Evolutionary conservation across 1,140 invertebrate genomes (phyloP).

Genomic region (Tachypleus tridentatus): DNA sequence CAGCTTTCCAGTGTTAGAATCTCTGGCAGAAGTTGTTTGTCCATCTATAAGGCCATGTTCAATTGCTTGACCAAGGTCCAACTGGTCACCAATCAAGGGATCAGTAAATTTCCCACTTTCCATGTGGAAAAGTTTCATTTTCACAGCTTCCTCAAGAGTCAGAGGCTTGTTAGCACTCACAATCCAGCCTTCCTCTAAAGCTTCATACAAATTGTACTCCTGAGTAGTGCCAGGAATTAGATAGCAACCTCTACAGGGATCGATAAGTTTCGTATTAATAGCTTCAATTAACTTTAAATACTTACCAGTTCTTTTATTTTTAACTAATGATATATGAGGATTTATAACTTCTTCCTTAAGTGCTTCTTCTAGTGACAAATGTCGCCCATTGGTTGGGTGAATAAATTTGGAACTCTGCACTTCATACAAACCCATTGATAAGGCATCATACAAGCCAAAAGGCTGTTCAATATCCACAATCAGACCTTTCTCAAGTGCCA

Average conservation of each 20-base stretch:
- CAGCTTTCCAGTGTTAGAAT: slow-evolving; percentile 55
- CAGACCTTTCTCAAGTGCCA: slow-evolving; percentile 58
- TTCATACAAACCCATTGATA: slow-evolving; percentile 70
- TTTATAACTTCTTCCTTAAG: slow-evolving; percentile 47
- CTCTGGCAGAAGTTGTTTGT: slow-evolving; percentile 59
- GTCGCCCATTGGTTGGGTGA: slow-evolving; percentile 64
- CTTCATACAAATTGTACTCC: slow-evolving; percentile 47
- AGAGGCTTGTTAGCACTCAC: slow-evolving; percentile 55
- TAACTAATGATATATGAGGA: slow-evolving; percentile 9
- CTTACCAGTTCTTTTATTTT: slow-evolving; percentile 36
- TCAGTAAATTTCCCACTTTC: slow-evolving; percentile 67
- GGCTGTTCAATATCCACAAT: slow-evolving; percentile 69
- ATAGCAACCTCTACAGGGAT: slow-evolving; percentile 56
- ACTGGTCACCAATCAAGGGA: slow-evolving; percentile 52
- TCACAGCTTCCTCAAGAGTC: slow-evolving; percentile 61
- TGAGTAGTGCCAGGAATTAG: slow-evolving; percentile 43
- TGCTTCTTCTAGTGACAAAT: slow-evolving; percentile 62
- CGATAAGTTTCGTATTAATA: slow-evolving; percentile 54
- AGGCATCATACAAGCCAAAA: slow-evolving; percentile 56
- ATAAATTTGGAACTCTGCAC: slow-evolving; percentile 54
- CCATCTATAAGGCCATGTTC: slow-evolving; percentile 58
- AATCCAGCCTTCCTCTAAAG: slow-evolving; percentile 55
- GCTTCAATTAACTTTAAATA: slow-evolving; percentile 63
- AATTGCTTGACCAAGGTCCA: slow-evolving; percentile 54
- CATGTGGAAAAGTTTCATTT: slow-evolving; percentile 57